These are phyloP conservation scores for Gryllus longicercus DNA, from an alignment of 2,888 invertebrate species.

Conservation along the genomic window DNA sequence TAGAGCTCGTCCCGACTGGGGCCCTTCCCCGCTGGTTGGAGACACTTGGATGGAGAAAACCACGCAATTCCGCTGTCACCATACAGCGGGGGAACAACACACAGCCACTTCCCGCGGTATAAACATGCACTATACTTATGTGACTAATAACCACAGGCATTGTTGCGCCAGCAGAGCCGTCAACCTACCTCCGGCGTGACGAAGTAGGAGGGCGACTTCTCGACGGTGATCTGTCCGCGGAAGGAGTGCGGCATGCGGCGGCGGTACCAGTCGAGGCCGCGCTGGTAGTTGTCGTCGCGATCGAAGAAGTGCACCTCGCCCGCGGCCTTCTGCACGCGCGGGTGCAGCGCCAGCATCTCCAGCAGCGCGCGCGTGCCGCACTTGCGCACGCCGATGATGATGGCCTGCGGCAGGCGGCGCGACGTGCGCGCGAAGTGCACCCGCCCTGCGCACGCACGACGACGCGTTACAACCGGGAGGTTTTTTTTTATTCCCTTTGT, in stretches of 20 bases:
- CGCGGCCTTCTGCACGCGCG: slow-evolving; percentile 85
- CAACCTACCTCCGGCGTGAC: slow-evolving; percentile 82
- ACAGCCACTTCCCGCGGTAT: too few relatives aligned
- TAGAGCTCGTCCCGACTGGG: too few relatives aligned
- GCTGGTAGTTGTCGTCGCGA: slow-evolving; percentile 84
- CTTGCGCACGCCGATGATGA: slow-evolving; percentile 75
- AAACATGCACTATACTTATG: too few relatives aligned
- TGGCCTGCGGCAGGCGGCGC: slow-evolving; percentile 58
- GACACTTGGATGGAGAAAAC: too few relatives aligned
- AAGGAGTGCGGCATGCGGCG: slow-evolving; percentile 92
- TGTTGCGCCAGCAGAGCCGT: too few relatives aligned
- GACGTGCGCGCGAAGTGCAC: slow-evolving; percentile 62
- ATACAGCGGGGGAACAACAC: too few relatives aligned
- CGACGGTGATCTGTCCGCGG: slow-evolving; percentile 89
- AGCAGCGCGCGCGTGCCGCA: slow-evolving; percentile 94
- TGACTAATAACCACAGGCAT: too few relatives aligned
- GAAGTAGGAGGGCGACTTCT: slow-evolving; percentile 98
- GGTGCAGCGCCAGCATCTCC: slow-evolving; percentile 94
- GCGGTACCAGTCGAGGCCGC: slow-evolving; percentile 93
- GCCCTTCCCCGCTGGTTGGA: fast-evolving
- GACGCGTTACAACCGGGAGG: neutral
- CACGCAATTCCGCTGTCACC: too few relatives aligned
- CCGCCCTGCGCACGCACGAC: slow-evolving; percentile 43
- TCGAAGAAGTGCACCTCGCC: slow-evolving; percentile 98
- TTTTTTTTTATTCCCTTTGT: too few relatives aligned